These are phyloP conservation scores for Apamea monoglypha DNA, from an alignment of 2,888 invertebrate genomes.

Conservation along the genomic window DNA sequence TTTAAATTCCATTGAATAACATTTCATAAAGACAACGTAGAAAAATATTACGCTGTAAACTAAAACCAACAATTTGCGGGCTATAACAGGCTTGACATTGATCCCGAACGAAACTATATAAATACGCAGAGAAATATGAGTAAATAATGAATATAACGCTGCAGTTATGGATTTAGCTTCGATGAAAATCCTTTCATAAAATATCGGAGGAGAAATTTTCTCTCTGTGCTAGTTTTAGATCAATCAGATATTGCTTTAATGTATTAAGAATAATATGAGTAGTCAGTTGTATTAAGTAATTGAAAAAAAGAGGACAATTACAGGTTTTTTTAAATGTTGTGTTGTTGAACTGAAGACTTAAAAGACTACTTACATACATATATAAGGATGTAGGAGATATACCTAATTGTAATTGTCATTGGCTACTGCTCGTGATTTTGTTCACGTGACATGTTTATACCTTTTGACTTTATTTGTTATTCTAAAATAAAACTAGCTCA, in stretches of 20 bases:
- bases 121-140: neutral
- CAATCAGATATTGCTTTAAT: neutral
- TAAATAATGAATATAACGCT: neutral
- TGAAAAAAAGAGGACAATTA: neutral
- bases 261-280: neutral
- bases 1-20: no score
- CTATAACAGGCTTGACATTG: neutral
- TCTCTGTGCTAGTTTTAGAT: neutral
- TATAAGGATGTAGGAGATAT: neutral
- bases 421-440: no score
- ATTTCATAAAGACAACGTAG: no score
- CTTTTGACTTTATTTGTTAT: no score
- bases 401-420: neutral
- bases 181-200: neutral
- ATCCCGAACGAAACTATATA: neutral
- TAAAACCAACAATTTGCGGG: neutral
- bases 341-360: neutral
- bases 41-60: neutral
- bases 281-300: neutral
- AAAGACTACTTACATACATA: neutral
- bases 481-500: no score
- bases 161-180: no score
- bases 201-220: neutral
- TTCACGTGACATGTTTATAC: no score
- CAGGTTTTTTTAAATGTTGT: neutral